Conservation (phyloP, 2,888 invertebrate genomes). For the Hydroisotoma schaefferi region DNA sequence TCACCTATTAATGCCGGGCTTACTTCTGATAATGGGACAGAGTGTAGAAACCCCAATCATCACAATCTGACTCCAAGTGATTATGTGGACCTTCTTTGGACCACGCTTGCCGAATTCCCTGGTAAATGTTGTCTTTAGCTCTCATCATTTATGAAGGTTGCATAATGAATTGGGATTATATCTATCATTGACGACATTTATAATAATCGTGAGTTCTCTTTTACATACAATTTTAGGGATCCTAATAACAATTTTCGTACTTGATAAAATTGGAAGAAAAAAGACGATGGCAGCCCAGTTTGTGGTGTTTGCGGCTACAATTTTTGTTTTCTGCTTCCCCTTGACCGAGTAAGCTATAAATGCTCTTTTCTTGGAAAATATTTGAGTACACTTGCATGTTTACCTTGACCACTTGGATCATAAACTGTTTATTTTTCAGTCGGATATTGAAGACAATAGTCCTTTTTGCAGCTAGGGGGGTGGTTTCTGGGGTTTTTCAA, state of each 20-base stretch:
- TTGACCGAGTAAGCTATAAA: slow-evolving; percentile 58
- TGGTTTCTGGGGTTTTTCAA: slow-evolving; percentile 91
- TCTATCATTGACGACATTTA: background rate
- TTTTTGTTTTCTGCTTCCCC: slow-evolving; percentile 50
- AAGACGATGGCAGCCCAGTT: slow-evolving; percentile 93
- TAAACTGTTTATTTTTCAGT: slow-evolving; percentile 61
- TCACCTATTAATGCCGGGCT: slow-evolving; percentile 11
- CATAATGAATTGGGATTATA: background rate
- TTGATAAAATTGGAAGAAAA: slow-evolving; percentile 84
- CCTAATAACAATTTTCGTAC: slow-evolving; percentile 80
- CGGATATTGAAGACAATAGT: slow-evolving; percentile 73
- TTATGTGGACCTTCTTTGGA: slow-evolving; percentile 89
- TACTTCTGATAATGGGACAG: slow-evolving; percentile 11
- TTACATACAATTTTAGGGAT: slow-evolving; percentile 63
- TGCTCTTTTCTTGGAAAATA: too few species aligned
- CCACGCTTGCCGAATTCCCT: slow-evolving; percentile 90
- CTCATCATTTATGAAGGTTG: background rate
- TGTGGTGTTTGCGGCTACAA: slow-evolving; percentile 69
- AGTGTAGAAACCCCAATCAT: slow-evolving; percentile 58
- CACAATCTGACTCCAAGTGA: slow-evolving; percentile 74
- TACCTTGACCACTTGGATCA: too few species aligned
- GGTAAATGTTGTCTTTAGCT: slow-evolving; percentile 57
- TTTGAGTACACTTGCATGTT: too few species aligned
- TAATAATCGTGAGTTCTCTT: background rate
- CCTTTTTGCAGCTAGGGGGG: slow-evolving; percentile 81